Base-by-base conservation (phyloP, 2,797 vertebrate species). In the Megaceryle alcyon region DNA sequence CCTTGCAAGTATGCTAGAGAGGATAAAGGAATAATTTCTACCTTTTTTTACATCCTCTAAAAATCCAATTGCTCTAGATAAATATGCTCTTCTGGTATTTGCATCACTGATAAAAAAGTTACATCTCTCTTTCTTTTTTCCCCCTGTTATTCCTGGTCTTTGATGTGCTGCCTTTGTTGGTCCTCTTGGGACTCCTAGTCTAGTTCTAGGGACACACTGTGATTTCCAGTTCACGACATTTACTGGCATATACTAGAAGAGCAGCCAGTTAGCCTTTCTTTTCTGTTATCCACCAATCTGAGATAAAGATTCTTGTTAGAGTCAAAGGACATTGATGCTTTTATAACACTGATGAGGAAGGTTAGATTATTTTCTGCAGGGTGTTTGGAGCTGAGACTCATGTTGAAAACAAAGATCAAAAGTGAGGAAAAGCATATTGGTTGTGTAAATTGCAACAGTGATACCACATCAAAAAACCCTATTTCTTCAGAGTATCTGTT, bases 401-500 rank as follows among this genome's bases (percentile, higher is more conserved):
- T 11, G n/a, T 92, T 70, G 26, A 48, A 77, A 86, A 65, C 7
- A 1, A 75, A 48, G 31, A 60, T 61, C 9, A 51, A n/a, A 86
- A 71, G 6, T 73, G 53, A 79, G 33, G 39, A 53, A 79, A 60
- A 65, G 37, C 15, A 14, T 44, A 29, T 37, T 6, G 11, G 14
- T 54, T 57, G 14, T 61, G 15, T 53, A 49, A 37, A 85, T 53
- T 77, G 29, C 37, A 49, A 20, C 6, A 72, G 7, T 43, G 48
- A 16, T 57, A 51, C 5, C 8, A 21, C 2, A 19, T 4, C 1
- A 59, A 54, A 49, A 37, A 23, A 2, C 0, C 1, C 4, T 49
- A 3, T 48, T 64, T 78, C 22, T 49, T 90, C 44, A 51, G 49
- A 37, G 16, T 44, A 56, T 16, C 18, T 72, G 7, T 16, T 85